Evolutionary conservation across 1,140 invertebrate species (phyloP), one percentile per base, ranked within the genome.

Genomic region (Solenopsis fugax): DNA sequence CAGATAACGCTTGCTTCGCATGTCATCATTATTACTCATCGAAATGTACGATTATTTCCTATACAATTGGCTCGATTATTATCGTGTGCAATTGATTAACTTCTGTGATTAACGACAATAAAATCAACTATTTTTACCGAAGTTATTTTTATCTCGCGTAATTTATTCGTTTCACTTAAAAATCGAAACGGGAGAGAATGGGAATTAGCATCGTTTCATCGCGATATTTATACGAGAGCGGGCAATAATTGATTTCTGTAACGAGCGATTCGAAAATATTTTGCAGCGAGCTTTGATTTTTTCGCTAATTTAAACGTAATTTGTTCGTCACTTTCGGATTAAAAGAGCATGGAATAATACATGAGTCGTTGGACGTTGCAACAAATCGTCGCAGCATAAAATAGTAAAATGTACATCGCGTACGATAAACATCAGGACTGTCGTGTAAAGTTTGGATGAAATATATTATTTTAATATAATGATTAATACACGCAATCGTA

Each of bases 201-300:
- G n/a, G n/a, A 56, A 56, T 56, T 56, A 21, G n/a, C n/a, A 56
- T 21, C 54, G n/a, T 56, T 56, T 56, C n/a, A n/a, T 3, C n/a
- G n/a, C n/a, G 7, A 56, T 56, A 56, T 56, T 56, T 56, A 56
- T 21, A 3, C n/a, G 2, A 9, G n/a, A 6, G 54, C 54, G 2
- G 9, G 9, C 54, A 10, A 56, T 56, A 56, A 56, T 21, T 21
- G 9, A 56, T 21, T 21, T 56, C 41, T 41, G 41, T 41, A 21
- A 56, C n/a, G n/a, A 56, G n/a, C 54, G n/a, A 56, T 56, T 56
- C 9, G 2, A 56, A 56, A 56, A 56, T 56, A 56, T 56, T 56
- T 56, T 56, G 9, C n/a, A 56, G n/a, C 54, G 54, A 56, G 54
- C 54, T 21, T 56, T 56, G n/a, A 56, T 56, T 56, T 56, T 56